Evolutionary conservation across 2,113 vertebrate genomes (phyloP).

Genomic region (Oncorhynchus tshawytscha): DNA sequence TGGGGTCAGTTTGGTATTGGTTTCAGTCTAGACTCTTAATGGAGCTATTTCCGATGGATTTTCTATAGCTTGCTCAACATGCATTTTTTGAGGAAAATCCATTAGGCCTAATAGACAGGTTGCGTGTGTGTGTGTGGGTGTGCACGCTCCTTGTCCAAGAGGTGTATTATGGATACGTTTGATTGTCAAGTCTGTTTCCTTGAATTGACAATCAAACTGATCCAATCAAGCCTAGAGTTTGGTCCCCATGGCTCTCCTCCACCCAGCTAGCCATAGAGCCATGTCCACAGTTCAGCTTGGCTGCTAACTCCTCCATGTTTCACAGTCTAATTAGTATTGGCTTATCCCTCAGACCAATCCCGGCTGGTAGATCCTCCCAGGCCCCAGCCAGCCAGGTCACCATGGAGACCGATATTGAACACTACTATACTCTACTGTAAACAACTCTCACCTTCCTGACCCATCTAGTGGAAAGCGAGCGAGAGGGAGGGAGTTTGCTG

Average conservation of each 20-base stretch:
- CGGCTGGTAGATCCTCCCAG: constrained; percentile 53
- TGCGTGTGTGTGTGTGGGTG: too few species aligned
- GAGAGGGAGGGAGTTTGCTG: too few species aligned
- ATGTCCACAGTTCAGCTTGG: neutral
- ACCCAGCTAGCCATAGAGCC: neutral
- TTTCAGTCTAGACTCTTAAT: neutral
- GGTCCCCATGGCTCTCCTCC: neutral
- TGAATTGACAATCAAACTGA: too few species aligned
- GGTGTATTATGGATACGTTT: too few species aligned
- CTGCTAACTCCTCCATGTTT: neutral
- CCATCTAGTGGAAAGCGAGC: neutral
- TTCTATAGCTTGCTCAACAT: neutral
- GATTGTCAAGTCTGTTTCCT: too few species aligned
- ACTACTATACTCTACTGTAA: neutral
- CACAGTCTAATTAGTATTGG: constrained; percentile 44
- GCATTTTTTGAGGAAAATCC: neutral
- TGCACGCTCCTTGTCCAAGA: too few species aligned
- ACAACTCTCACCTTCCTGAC: neutral
- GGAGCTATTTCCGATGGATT: neutral
- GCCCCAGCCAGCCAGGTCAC: neutral
- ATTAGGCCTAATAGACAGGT: neutral
- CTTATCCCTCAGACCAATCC: constrained; percentile 51
- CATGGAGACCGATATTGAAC: neutral
- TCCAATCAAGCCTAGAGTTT: too few species aligned
- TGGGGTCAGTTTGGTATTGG: neutral